Evolutionary conservation across 2,888 invertebrate species (phyloP).

Genomic region (Agriotes lineatus): DNA sequence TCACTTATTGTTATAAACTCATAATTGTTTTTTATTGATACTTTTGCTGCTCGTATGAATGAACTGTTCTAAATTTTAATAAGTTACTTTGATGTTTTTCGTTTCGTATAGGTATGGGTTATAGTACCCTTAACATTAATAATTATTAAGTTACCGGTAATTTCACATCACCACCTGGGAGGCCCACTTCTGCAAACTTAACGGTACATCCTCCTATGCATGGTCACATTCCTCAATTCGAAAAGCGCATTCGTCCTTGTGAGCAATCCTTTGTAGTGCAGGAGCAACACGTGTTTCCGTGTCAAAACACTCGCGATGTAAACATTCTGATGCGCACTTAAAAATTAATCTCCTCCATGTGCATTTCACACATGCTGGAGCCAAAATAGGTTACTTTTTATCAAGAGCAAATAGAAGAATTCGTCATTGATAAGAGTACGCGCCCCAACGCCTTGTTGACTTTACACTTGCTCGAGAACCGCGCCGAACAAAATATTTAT

Average conservation of each 20-base stretch:
- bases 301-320: not conserved
- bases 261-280: not conserved
- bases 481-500: constrained; percentile 14
- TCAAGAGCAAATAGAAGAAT: constrained; percentile 35
- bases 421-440: constrained; percentile 42
- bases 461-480: constrained; percentile 17
- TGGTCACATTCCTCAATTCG: no score
- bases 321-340: not conserved
- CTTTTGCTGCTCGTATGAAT: no score
- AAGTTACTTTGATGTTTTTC: not conserved
- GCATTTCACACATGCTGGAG: constrained; percentile 6
- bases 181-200: no score
- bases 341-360: constrained; percentile 4
- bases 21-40: no score
- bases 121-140: no score
- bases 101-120: not conserved
- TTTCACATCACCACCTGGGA: no score
- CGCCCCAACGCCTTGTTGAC: constrained; percentile 26
- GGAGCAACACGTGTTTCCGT: not conserved
- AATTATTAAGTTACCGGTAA: no score
- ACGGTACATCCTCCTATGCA: no score
- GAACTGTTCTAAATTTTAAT: no score
- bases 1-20: no score
- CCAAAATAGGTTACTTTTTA: constrained; percentile 40
- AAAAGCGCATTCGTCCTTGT: no score